Evolutionary conservation across 2,797 vertebrate genomes (phyloP).

Genomic region (Miichthys miiuy): DNA sequence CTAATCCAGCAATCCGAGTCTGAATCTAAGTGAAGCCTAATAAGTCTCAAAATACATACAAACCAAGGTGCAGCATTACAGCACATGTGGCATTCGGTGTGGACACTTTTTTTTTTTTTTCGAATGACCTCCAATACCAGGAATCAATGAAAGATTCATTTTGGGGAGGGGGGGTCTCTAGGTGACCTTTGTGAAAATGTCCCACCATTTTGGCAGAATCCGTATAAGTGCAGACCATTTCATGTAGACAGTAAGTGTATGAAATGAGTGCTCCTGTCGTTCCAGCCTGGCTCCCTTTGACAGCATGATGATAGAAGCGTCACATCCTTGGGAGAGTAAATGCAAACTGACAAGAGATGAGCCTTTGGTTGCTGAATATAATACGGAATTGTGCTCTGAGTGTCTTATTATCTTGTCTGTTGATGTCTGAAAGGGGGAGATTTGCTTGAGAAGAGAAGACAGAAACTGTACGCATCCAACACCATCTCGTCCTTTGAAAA

Average conservation of each 20-base stretch:
- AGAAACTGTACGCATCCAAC: constrained; percentile 93
- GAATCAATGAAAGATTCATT: constrained; percentile 86
- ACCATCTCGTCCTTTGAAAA: constrained; percentile 86
- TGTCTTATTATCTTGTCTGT: constrained; percentile 99
- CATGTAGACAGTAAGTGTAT: constrained; percentile 98
- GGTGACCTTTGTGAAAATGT: constrained; percentile 99
- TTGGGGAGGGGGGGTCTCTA: constrained; percentile 76
- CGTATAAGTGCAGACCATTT: constrained; percentile 96
- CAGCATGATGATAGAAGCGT: constrained; percentile 99
- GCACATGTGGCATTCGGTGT: constrained; percentile 77
- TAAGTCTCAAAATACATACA: constrained; percentile 30
- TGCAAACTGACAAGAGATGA: constrained; percentile 99
- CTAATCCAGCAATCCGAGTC: constrained; percentile 24
- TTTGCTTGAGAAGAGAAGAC: constrained; percentile 95
- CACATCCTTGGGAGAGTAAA: constrained; percentile 99
- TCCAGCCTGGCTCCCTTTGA: constrained; percentile 97
- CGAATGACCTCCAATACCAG: constrained; percentile 91
- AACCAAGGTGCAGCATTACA: constrained; percentile 75
- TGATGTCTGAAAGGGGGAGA: constrained; percentile 98
- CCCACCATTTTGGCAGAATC: constrained; percentile 96
- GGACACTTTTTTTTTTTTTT: constrained; percentile 73
- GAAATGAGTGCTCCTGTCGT: constrained; percentile 98
- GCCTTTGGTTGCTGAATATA: constrained; percentile 99
- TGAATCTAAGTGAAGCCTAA: constrained; percentile 18
- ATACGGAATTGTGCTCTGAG: constrained; percentile 99